Evolutionary conservation across 2,113 vertebrate genomes (phyloP), one percentile per base, ranked within the genome.

Genomic region (Halcyon malimbica): DNA sequence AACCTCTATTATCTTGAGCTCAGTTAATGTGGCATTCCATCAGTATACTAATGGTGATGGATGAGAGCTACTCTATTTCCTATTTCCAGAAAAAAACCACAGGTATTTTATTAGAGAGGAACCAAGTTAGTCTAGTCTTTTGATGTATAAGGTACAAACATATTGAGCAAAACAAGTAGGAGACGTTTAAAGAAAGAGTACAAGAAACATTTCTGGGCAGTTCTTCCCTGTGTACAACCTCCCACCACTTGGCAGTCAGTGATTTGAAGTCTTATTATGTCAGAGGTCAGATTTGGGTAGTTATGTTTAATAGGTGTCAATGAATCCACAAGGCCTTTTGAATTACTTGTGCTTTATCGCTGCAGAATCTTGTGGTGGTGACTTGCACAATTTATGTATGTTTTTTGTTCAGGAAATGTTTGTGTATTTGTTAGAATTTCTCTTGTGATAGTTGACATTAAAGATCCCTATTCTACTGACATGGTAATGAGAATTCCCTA

Each of bases 281-380:
- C 74, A 56, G 46, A 87, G 77, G 25, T 75, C 62, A 67, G 15
- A 59, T 42, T 41, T 0, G 0, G 17, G 10, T 41, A 1, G 0
- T 70, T 89, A 35, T 13, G 18, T 50, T 71, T 69, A 31, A 29
- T 4, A 59, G 12, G 3, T 64, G 5, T 51, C 48, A 39, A 10
- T 56, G 25, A 62, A 48, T 76, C 17, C 29, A 29, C 11, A 29
- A 42, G 17, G 17, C 5, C 33, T 82, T 64, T 71, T 56, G 10
- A 75, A 39, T 65, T 44, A 67, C 37, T 81, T 5, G 2, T 41
- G 5, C 1, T 74, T 89, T 69, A 65, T 25, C 12, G 13, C 24
- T 57, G 14, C 46, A 17, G 41, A 13, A 1, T 50, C 29, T 69
- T 62, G 11, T 39, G 16, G 57, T 35, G 8, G 9, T 73, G 46